phyloP scores from a whole-genome alignment of 2,888 invertebrate genomes.

The Mesochorus sp. region DNA sequence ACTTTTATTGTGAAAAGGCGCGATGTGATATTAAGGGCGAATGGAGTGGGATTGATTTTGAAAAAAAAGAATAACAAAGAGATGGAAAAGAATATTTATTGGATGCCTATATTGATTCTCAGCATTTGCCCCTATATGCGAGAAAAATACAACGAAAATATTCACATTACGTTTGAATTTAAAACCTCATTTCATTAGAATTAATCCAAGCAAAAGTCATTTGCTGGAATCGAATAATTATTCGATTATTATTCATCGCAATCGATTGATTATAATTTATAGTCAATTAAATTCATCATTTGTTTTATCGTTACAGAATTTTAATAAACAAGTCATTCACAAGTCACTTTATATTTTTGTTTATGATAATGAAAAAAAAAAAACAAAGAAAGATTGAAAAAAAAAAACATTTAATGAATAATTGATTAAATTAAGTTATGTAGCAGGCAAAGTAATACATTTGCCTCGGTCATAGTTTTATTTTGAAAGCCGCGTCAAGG shows the following conservation, averaged over 20 bases:
- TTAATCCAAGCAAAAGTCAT: not conserved
- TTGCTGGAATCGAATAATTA: too few species aligned
- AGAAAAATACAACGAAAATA: not conserved
- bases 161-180: not conserved
- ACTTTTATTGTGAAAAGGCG: slow-evolving; percentile 23
- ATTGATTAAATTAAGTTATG: not conserved
- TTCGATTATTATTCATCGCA: too few species aligned
- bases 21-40: not conserved
- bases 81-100: slow-evolving; percentile 8
- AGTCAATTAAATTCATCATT: too few species aligned
- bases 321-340: too few species aligned
- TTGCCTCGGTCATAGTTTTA: not conserved
- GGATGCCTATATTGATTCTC: not conserved
- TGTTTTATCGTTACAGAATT: too few species aligned
- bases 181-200: not conserved
- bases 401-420: too few species aligned
- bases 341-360: not conserved
- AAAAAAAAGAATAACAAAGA: not conserved
- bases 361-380: too few species aligned
- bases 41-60: not conserved
- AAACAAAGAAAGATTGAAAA: too few species aligned
- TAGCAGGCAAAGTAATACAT: not conserved
- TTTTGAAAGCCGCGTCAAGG: not conserved
- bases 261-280: too few species aligned
- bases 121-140: too few species aligned